These are phyloP conservation scores for Acipenser oxyrinchus DNA, from an alignment of 2,797 vertebrate genomes.

Conservation along the genomic window DNA sequence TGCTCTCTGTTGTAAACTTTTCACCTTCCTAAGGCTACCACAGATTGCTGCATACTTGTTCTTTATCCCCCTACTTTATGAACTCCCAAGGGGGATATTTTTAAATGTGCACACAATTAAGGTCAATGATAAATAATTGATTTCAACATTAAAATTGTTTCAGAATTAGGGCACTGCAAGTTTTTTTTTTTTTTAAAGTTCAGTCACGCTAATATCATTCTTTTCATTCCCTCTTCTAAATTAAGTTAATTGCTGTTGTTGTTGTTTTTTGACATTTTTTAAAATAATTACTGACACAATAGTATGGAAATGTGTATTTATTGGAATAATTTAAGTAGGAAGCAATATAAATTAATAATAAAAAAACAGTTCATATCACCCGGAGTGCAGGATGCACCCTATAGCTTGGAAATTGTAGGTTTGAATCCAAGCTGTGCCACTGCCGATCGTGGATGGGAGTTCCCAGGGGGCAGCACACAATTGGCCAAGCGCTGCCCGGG, in stretches of 20 bases:
- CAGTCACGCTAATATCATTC: constrained; percentile 9
- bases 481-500: too few relatives aligned
- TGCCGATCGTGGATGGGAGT: too few relatives aligned
- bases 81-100: not conserved
- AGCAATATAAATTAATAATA: not conserved
- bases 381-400: too few relatives aligned
- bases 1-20: constrained; percentile 11
- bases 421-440: too few relatives aligned
- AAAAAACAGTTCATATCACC: not conserved
- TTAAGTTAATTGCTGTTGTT: too few relatives aligned
- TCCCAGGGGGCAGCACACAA: too few relatives aligned
- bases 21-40: not conserved
- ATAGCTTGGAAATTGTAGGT: too few relatives aligned
- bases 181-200: not conserved
- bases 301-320: too few relatives aligned
- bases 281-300: not conserved
- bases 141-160: not conserved
- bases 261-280: not conserved
- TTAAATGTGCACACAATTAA: constrained; percentile 2
- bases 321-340: too few relatives aligned
- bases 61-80: not conserved
- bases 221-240: not conserved
- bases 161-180: not conserved
- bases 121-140: constrained; percentile 7
- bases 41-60: constrained; percentile 7